Percentiles rank a stretch among this genome's conserved stretches.
Evolutionary conservation across 2,888 invertebrate genomes (phyloP).

Genomic region (Clostera curtula): DNA sequence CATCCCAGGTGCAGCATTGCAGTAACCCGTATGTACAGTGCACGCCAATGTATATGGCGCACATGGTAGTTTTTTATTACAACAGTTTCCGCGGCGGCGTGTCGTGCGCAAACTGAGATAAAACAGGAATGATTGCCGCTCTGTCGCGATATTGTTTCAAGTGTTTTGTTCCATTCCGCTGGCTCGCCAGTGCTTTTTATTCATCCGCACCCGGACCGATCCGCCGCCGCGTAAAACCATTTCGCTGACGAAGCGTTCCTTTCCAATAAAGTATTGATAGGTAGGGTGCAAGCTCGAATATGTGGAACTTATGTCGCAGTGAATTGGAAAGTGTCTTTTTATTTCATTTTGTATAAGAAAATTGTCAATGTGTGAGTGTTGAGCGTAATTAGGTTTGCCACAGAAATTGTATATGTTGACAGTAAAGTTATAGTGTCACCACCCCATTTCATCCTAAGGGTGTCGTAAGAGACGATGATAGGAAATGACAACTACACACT

Average conservation of each 20-base stretch:
- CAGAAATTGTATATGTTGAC: too few relatives aligned
- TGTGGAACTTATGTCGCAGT: too few relatives aligned
- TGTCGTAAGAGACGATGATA: too few relatives aligned
- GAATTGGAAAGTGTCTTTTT: constrained; percentile 1
- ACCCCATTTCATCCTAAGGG: too few relatives aligned
- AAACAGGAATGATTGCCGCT: constrained; percentile 71
- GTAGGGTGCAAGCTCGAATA: too few relatives aligned
- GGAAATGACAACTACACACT: too few relatives aligned
- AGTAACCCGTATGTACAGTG: constrained; percentile 14
- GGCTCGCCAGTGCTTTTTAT: constrained; percentile 49
- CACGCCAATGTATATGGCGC: constrained; percentile 24
- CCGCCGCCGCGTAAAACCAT: constrained; percentile 35
- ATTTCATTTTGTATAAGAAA: not conserved
- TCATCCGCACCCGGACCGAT: constrained; percentile 46
- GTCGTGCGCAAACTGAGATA: constrained; percentile 70
- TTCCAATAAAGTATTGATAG: constrained; percentile 28
- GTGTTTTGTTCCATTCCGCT: constrained; percentile 61
- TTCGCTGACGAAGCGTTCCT: constrained; percentile 31
- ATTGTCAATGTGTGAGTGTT: too few relatives aligned
- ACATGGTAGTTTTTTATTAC: constrained; percentile 67
- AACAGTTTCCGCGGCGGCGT: constrained; percentile 57
- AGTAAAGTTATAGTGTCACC: too few relatives aligned
- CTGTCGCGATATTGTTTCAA: constrained; percentile 68
- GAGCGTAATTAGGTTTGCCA: too few relatives aligned
- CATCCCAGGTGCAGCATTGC: constrained; percentile 26